Evolutionary conservation across 2,797 vertebrate species (phyloP), one percentile per base, ranked within the genome.

Genomic region (Todus mexicanus): DNA sequence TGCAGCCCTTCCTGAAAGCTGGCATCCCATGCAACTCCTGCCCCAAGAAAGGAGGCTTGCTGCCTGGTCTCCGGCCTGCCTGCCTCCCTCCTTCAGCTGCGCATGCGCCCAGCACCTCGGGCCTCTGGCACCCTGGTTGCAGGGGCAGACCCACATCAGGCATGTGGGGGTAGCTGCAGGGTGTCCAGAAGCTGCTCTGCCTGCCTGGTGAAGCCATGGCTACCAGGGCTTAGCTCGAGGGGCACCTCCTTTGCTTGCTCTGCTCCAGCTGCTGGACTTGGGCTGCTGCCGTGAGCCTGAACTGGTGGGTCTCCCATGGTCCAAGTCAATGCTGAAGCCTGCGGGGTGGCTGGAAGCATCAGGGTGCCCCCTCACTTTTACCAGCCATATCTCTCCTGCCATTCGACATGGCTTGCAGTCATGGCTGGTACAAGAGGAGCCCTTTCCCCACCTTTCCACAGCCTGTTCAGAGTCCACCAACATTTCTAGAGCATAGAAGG

Each of bases 21-120:
- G 23, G 31, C 12, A 9, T 22, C 19, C 11, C 57, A 22, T 0
- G 4, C 1, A 1, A 33, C 16, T 45, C 47, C 17, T 4, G 2
- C 22, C 23, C 66, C 40, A 0, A 33, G 18, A 12, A 61, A 35
- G 6, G 11, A 17, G 14, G 15, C n/a, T 40, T 47, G 38, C 64
- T 56, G 61, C 70, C 21, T 38, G 15, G 42, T 20, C n/a, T 43
- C 43, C 1, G 4, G 25, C 25, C 25, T 3, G 1, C 8, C 4
- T 10, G 6, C 7, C 26, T 9, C 42, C 14, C 40, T 38, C 23
- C 35, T 40, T 57, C 1, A 1, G 38, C 38, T 29, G 22, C n/a
- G 71, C 35, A n/a, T 26, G 19, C 48, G 56, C 48, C 17, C 1
- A 2, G 71, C 42, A 14, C 31, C 3, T 19, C 15, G 25, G 22